Percentiles rank a stretch among this genome's conserved stretches.
Evolutionary conservation across 2,888 invertebrate genomes (phyloP).

Genomic region (Myathropa florea): DNA sequence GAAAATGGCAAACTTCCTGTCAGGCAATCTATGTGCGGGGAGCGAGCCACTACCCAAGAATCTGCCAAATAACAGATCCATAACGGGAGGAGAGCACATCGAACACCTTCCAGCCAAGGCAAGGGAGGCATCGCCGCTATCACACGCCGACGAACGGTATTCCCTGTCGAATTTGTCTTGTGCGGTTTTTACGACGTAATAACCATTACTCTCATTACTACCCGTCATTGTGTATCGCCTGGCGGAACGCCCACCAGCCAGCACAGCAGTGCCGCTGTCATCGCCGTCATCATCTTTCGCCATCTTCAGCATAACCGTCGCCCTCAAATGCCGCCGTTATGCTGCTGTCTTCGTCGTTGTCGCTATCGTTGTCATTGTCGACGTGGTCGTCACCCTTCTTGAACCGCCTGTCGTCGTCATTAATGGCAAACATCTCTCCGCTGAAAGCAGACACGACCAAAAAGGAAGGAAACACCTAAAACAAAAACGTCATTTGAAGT

Average conservation of each 20-base stretch:
- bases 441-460: slow-evolving; percentile 40
- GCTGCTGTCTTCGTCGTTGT: slow-evolving; percentile 9
- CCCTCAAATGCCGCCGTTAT: not conserved
- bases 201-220: slow-evolving; percentile 66
- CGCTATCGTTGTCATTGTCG: slow-evolving; percentile 14
- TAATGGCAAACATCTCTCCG: slow-evolving; percentile 52
- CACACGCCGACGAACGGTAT: slow-evolving; percentile 30
- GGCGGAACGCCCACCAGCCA: slow-evolving; percentile 57
- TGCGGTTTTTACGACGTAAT: slow-evolving; percentile 65
- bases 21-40: slow-evolving; percentile 47
- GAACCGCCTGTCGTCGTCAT: slow-evolving; percentile 50
- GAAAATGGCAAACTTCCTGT: slow-evolving; percentile 60
- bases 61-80: slow-evolving; percentile 58
- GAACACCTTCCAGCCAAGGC: slow-evolving; percentile 20
- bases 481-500: slow-evolving; percentile 50
- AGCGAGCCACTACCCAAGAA: slow-evolving; percentile 27
- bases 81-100: slow-evolving; percentile 38
- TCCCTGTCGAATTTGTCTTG: slow-evolving; percentile 60
- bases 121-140: not conserved
- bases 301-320: not conserved
- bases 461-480: slow-evolving; percentile 56
- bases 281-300: slow-evolving; percentile 22
- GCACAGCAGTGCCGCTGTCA: slow-evolving; percentile 45
- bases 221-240: slow-evolving; percentile 43
- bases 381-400: slow-evolving; percentile 53